These are phyloP conservation scores for Odocoileus virginianus DNA, from an alignment of 2,113 vertebrate genomes.

Conservation along the genomic window DNA sequence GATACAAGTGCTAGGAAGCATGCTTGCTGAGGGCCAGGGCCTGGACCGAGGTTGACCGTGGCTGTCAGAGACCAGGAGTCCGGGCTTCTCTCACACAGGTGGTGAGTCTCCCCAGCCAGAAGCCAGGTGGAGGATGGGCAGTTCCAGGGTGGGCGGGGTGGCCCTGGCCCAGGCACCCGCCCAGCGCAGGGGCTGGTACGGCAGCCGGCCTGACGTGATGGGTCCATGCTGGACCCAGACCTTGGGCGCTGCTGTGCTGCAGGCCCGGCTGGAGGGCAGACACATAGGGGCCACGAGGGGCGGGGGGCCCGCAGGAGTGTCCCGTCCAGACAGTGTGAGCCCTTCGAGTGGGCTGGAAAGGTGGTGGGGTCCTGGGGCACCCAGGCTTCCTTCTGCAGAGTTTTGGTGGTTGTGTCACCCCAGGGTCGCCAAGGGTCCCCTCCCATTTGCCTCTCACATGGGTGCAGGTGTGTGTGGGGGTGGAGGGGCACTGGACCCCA, in stretches of 20 bases:
- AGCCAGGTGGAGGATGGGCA: neutral
- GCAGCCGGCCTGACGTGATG: neutral
- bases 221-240: neutral
- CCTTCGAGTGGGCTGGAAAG: neutral
- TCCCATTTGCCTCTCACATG: neutral
- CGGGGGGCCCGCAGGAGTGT: accelerated
- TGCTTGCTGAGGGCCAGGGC: neutral
- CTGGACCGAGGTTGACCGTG: neutral
- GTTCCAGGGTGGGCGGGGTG: neutral
- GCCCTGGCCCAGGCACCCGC: accelerated
- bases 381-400: neutral
- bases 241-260: accelerated
- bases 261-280: neutral
- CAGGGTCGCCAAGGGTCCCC: neutral
- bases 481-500: neutral
- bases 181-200: neutral
- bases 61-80: neutral
- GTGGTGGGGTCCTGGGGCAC: neutral
- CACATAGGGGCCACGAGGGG: accelerated
- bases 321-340: accelerated
- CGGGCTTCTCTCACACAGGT: neutral
- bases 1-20: neutral
- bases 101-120: neutral
- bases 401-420: neutral
- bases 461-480: neutral